Percentiles rank a stretch among this genome's conserved stretches.
phyloP scores from a whole-genome alignment of 1,140 invertebrate genomes.

The Drosophila nasuta region DNA sequence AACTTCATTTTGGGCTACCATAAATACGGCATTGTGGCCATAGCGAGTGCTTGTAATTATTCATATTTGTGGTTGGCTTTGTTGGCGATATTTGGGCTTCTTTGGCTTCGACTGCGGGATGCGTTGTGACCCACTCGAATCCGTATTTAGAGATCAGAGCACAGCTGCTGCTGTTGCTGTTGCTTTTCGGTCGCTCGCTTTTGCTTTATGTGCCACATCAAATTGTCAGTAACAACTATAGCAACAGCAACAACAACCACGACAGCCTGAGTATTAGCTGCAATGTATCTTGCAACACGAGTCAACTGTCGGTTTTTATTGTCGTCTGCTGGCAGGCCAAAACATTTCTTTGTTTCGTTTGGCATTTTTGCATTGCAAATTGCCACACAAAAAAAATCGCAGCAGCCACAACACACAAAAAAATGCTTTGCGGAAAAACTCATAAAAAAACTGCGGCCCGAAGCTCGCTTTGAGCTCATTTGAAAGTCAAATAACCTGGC shows the following conservation, averaged over 20 bases:
- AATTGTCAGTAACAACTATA: conserved; percentile 59
- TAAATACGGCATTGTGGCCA: conserved; percentile 58
- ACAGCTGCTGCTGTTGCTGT: conserved; percentile 18
- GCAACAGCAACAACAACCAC: conserved; percentile 33
- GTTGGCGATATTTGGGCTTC: conserved; percentile 24
- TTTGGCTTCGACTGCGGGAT: not conserved
- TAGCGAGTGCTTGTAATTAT: conserved; percentile 67
- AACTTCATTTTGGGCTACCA: conserved; percentile 54
- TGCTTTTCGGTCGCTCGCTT: not conserved
- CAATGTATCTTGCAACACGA: conserved; percentile 83
- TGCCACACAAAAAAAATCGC: conserved; percentile 73
- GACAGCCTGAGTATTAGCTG: conserved; percentile 53
- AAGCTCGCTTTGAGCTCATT: conserved; percentile 66
- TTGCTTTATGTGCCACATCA: conserved; percentile 66
- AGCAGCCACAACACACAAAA: conserved; percentile 52
- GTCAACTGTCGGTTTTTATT: conserved; percentile 83
- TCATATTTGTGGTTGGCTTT: conserved; percentile 77
- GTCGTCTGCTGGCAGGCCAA: conserved; percentile 71
- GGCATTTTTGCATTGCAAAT: conserved; percentile 83
- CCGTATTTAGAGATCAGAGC: conserved; percentile 14
- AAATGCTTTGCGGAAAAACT: conserved; percentile 80
- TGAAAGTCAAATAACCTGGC: conserved; percentile 79
- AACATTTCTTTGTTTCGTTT: conserved; percentile 79
- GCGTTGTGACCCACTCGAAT: conserved; percentile 19
- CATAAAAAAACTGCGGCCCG: conserved; percentile 66